These are phyloP conservation scores for Marmota monax DNA, from an alignment of 2,113 vertebrate species.

Conservation along the genomic window DNA sequence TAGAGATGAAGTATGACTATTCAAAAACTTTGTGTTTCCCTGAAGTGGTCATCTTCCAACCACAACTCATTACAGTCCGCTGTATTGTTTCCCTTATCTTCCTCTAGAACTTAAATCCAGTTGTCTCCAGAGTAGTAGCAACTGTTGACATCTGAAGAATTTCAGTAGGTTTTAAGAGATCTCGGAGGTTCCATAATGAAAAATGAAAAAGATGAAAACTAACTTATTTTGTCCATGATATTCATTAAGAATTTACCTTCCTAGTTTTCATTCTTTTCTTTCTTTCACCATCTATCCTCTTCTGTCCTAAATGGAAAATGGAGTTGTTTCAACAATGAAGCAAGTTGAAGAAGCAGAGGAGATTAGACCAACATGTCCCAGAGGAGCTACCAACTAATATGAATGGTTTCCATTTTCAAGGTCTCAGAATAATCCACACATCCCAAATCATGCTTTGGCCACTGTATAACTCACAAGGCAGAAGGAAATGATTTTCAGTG, in stretches of 20 bases:
- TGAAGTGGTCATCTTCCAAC: neutral
- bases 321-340: neutral
- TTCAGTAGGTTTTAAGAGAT: neutral
- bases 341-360: neutral
- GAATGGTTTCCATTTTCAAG: neutral
- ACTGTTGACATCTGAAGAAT: neutral
- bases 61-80: neutral
- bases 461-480: neutral
- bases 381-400: neutral
- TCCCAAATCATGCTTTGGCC: neutral
- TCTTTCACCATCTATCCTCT: neutral
- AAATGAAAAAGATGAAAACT: neutral
- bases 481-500: neutral
- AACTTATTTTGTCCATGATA: neutral
- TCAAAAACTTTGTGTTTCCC: neutral
- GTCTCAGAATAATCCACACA: neutral
- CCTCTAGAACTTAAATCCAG: neutral
- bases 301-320: neutral
- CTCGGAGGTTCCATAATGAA: neutral
- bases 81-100: neutral
- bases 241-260: neutral
- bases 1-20: conserved; percentile 24
- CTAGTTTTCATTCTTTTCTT: neutral
- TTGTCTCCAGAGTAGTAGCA: neutral
- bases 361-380: neutral